phyloP scores from a whole-genome alignment of 2,797 vertebrate species.

The Microctenopoma stevenorrisi region DNA sequence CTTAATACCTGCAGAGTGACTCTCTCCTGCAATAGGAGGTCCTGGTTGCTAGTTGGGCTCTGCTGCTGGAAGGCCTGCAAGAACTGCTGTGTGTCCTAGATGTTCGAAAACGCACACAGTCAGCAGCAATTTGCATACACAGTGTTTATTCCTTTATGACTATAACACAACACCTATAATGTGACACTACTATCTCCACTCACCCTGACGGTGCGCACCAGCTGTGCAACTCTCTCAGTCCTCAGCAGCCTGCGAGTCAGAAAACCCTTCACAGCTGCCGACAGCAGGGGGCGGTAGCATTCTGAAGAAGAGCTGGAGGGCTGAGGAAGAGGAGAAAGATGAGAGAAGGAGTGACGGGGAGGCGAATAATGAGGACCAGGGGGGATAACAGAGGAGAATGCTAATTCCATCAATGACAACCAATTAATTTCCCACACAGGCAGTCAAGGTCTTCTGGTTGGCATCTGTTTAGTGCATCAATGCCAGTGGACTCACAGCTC shows the following conservation, averaged over 20 bases:
- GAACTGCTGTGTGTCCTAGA: constrained; percentile 80
- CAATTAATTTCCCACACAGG: constrained; percentile 80
- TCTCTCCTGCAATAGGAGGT: constrained; percentile 76
- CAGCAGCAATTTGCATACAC: not conserved
- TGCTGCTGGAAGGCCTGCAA: constrained; percentile 69
- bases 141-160: constrained; percentile 5
- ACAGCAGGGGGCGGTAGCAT: constrained; percentile 77
- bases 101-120: constrained; percentile 31
- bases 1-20: constrained; percentile 79
- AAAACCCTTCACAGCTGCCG: constrained; percentile 77
- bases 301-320: constrained; percentile 33
- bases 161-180: constrained; percentile 1
- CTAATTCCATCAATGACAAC: constrained; percentile 83
- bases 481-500: constrained; percentile 58
- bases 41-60: constrained; percentile 68
- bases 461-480: constrained; percentile 72
- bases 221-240: constrained; percentile 76
- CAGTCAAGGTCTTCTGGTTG: constrained; percentile 78
- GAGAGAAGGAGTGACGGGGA: constrained; percentile 31
- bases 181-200: constrained; percentile 30
- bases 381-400: constrained; percentile 79
- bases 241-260: constrained; percentile 81
- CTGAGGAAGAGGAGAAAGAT: constrained; percentile 50
- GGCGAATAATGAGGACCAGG: constrained; percentile 71
- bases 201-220: constrained; percentile 82